Evolutionary conservation across 1,140 invertebrate species (phyloP).

Genomic region (Zaprionus ghesquierei): DNA sequence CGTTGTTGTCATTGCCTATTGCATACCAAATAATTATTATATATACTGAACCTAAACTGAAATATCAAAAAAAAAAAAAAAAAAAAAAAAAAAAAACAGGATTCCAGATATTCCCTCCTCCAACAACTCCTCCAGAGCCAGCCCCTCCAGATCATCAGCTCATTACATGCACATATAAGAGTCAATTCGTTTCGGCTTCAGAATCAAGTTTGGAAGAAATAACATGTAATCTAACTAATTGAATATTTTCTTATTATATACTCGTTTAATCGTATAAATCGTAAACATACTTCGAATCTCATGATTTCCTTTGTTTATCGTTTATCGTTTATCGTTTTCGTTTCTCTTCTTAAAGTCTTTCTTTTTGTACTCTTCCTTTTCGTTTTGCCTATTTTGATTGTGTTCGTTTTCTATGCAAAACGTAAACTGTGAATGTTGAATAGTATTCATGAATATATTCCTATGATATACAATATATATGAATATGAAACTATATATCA

Average conservation of each 20-base stretch:
- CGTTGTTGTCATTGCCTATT: constrained; percentile 77
- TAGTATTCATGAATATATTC: neutral
- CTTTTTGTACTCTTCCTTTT: neutral
- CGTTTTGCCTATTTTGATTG: constrained; percentile 37
- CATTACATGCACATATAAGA: constrained; percentile 83
- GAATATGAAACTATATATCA: neutral
- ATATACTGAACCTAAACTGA: constrained; percentile 15
- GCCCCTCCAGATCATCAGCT: constrained; percentile 90
- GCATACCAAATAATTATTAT: constrained; percentile 67
- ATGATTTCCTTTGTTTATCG: neutral
- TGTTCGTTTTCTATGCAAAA: constrained; percentile 35
- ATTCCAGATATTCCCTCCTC: constrained; percentile 91
- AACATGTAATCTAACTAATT: constrained; percentile 84
- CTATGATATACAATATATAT: constrained; percentile 4
- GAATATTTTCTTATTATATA: constrained; percentile 73
- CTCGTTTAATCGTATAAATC: constrained; percentile 53
- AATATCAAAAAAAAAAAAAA: constrained; percentile 33
- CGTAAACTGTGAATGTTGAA: constrained; percentile 38
- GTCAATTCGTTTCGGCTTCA: constrained; percentile 84
- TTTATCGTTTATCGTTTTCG: constrained; percentile 15
- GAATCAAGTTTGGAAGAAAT: constrained; percentile 87
- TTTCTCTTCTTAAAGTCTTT: constrained; percentile 1
- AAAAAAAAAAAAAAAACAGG: constrained; percentile 83
- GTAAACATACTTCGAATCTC: constrained; percentile 27
- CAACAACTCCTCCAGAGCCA: constrained; percentile 91